Percentiles rank a stretch among this genome's conserved stretches.
These are phyloP conservation scores for Nymphalis urticae DNA, from an alignment of 2,888 invertebrate species.

Conservation along the genomic window DNA sequence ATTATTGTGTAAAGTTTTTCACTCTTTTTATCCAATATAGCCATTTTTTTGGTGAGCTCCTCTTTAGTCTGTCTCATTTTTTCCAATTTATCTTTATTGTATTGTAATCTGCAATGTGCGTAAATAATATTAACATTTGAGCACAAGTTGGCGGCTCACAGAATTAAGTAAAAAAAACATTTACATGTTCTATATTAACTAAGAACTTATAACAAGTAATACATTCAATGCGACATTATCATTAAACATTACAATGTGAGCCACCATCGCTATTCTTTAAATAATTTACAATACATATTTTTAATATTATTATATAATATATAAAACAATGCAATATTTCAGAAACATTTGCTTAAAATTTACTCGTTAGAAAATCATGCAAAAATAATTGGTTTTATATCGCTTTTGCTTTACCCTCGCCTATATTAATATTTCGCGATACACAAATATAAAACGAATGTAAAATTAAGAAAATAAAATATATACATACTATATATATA, in stretches of 20 bases:
- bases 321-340: constrained; percentile 4
- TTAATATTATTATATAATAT: constrained; percentile 1
- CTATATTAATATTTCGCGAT: constrained; percentile 12
- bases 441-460: constrained; percentile 1
- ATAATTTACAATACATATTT: constrained; percentile 4
- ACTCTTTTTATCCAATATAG: constrained; percentile 23
- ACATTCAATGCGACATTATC: background rate
- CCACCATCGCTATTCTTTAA: background rate
- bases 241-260: constrained; percentile 1
- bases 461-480: constrained; percentile 10
- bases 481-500: constrained; percentile 6
- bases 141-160: background rate
- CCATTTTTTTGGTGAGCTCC: constrained; percentile 38
- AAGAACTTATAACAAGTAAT: background rate
- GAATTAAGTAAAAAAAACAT: constrained; percentile 1
- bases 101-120: constrained; percentile 44
- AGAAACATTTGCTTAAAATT: constrained; percentile 7
- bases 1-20: constrained; percentile 2
- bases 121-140: background rate
- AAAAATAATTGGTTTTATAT: constrained; percentile 2
- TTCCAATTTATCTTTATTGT: constrained; percentile 46
- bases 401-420: constrained; percentile 1
- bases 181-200: background rate
- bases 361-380: constrained; percentile 6
- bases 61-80: constrained; percentile 36